Percentiles rank a stretch among this genome's conserved stretches.
Conservation (phyloP, 2,797 vertebrate genomes). For the Anniella stebbinsi region DNA sequence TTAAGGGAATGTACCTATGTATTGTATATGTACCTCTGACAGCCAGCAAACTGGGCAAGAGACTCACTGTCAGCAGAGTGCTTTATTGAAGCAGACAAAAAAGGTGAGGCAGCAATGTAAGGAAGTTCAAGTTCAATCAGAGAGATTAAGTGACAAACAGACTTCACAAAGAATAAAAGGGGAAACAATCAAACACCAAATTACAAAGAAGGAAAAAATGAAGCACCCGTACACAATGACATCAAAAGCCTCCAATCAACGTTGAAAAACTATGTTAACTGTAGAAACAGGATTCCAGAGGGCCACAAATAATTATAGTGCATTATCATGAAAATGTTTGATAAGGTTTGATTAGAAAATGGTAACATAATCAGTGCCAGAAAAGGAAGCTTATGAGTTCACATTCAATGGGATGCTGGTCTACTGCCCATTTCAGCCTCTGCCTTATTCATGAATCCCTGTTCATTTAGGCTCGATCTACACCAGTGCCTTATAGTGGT, state of each 20-base stretch:
- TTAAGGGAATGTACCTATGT: slow-evolving; percentile 55
- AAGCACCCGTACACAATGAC: neutral
- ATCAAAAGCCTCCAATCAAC: neutral
- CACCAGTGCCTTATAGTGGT: too few species aligned
- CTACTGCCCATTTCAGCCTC: neutral
- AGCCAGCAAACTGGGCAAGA: neutral
- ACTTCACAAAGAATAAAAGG: neutral
- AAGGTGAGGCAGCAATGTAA: neutral
- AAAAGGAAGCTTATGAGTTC: neutral
- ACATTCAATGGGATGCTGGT: neutral
- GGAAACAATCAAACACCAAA: neutral
- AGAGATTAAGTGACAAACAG: neutral
- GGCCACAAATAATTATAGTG: neutral
- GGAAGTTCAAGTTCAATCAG: neutral
- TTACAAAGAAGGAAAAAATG: neutral
- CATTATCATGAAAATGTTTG: neutral
- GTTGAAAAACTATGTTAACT: neutral
- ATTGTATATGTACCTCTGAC: slow-evolving; percentile 17
- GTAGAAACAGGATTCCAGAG: neutral
- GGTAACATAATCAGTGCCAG: neutral
- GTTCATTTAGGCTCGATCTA: neutral
- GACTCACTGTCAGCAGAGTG: neutral
- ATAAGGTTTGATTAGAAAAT: neutral
- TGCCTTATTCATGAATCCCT: neutral
- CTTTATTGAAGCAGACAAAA: neutral